phyloP scores from a whole-genome alignment of 2,888 invertebrate genomes.

The Troilus luridus region DNA sequence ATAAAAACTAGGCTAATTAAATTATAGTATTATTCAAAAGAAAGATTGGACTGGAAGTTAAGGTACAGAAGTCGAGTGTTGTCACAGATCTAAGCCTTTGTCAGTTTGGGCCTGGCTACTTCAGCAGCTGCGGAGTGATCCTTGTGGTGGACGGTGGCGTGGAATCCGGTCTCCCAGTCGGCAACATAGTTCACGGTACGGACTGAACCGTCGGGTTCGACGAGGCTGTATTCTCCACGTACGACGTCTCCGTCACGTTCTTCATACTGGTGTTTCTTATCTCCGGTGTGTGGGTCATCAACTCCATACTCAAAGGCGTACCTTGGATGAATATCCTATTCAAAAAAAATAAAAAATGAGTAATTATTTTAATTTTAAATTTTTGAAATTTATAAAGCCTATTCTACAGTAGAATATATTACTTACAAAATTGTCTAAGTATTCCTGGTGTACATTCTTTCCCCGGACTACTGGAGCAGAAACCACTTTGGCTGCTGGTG shows the following conservation, averaged over 20 bases:
- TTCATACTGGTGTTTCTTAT: constrained; percentile 81
- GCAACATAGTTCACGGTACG: constrained; percentile 83
- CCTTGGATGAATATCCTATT: constrained; percentile 68
- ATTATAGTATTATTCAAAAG: constrained; percentile 15
- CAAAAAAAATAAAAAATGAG: neutral
- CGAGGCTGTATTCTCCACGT: constrained; percentile 73
- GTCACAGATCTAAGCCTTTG: constrained; percentile 56
- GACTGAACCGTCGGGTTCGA: constrained; percentile 81
- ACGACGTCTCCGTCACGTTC: constrained; percentile 82
- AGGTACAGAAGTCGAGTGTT: constrained; percentile 28
- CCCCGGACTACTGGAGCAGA: constrained; percentile 67
- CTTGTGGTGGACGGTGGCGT: constrained; percentile 74
- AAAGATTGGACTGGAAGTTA: neutral
- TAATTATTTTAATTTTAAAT: neutral
- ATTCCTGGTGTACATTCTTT: constrained; percentile 65
- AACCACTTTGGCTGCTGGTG: constrained; percentile 66
- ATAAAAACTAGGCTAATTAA: constrained; percentile 13
- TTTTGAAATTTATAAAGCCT: neutral
- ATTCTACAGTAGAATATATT: neutral
- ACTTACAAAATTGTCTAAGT: constrained; percentile 66
- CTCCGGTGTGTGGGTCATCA: constrained; percentile 82
- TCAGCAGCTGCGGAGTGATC: constrained; percentile 62
- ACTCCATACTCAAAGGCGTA: constrained; percentile 83
- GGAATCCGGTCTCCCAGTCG: constrained; percentile 85
- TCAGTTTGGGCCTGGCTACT: constrained; percentile 63